Evolutionary conservation across 2,113 vertebrate genomes (phyloP).

Genomic region (Peromyscus polionotus): DNA sequence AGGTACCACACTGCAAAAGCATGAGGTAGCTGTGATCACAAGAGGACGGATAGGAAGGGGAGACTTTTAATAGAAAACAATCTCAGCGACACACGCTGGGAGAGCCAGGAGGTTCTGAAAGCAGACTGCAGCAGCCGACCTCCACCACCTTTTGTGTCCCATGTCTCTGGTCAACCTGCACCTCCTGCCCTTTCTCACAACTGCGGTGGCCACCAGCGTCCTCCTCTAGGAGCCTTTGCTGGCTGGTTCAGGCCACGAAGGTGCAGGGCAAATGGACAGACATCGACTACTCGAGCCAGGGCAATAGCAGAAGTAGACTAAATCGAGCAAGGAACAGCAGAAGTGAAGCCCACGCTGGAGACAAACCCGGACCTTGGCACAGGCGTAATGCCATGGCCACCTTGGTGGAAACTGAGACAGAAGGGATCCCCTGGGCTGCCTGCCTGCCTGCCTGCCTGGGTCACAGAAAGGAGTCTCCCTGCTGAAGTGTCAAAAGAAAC

Average conservation of each 20-base stretch:
- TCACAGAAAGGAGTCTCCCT: slow-evolving; percentile 83
- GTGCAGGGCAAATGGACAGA: slow-evolving; percentile 93
- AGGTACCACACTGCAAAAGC: neutral
- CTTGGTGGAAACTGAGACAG: slow-evolving; percentile 88
- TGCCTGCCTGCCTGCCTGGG: slow-evolving; percentile 86
- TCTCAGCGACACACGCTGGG: neutral
- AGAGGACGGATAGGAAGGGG: neutral
- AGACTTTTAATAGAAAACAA: neutral
- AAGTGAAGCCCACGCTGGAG: slow-evolving; percentile 89
- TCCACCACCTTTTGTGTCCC: neutral
- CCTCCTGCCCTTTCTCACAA: neutral
- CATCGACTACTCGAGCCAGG: slow-evolving; percentile 92
- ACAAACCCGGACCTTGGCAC: slow-evolving; percentile 92
- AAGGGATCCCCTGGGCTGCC: slow-evolving; percentile 86
- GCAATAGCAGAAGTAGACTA: slow-evolving; percentile 91
- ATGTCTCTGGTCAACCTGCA: neutral
- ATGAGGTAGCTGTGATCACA: neutral
- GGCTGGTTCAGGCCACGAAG: slow-evolving; percentile 91
- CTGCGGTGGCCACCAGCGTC: slow-evolving; percentile 87
- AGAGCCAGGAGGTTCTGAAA: neutral
- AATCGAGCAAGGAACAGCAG: slow-evolving; percentile 90
- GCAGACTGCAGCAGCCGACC: neutral
- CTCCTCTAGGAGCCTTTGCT: slow-evolving; percentile 93
- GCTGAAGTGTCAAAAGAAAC: slow-evolving; percentile 89
- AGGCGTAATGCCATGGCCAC: slow-evolving; percentile 86